A percentile compares a stretch with the other conserved stretches of the same genome.
phyloP scores from a whole-genome alignment of 2,888 invertebrate genomes.

The Melinaea marsaeus region DNA sequence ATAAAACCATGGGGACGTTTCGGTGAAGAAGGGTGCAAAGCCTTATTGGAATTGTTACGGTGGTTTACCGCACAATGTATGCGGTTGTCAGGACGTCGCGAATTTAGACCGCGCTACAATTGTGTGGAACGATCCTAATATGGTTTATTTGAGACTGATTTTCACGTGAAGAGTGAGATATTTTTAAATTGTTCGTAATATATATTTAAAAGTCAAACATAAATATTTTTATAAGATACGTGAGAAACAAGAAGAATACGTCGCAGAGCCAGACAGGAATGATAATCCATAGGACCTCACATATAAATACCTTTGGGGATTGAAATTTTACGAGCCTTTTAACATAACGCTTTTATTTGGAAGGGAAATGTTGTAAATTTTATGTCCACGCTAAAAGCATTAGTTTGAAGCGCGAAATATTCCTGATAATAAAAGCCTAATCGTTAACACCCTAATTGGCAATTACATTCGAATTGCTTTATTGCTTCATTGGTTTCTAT shows the following conservation, averaged over 20 bases:
- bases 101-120: background rate
- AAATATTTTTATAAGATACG: background rate
- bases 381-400: constrained; percentile 52
- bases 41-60: constrained; percentile 32
- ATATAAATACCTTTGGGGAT: constrained; percentile 28
- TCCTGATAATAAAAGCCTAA: constrained; percentile 33
- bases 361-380: constrained; percentile 44
- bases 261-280: background rate
- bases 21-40: constrained; percentile 31
- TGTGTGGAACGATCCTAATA: background rate
- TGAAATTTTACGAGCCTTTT: constrained; percentile 34
- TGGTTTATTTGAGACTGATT: no score
- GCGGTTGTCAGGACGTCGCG: constrained; percentile 13
- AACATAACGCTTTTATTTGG: constrained; percentile 31
- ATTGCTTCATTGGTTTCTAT: constrained; percentile 18
- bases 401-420: constrained; percentile 32
- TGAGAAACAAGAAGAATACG: background rate
- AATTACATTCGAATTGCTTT: constrained; percentile 38
- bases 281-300: constrained; percentile 13
- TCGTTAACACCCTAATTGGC: constrained; percentile 46
- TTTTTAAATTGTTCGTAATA: no score
- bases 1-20: constrained; percentile 36
- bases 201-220: no score
- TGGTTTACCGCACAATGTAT: constrained; percentile 21
- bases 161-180: no score